Conservation (phyloP, 92 coral and sea anemone species). For the Montipora capitata region DNA sequence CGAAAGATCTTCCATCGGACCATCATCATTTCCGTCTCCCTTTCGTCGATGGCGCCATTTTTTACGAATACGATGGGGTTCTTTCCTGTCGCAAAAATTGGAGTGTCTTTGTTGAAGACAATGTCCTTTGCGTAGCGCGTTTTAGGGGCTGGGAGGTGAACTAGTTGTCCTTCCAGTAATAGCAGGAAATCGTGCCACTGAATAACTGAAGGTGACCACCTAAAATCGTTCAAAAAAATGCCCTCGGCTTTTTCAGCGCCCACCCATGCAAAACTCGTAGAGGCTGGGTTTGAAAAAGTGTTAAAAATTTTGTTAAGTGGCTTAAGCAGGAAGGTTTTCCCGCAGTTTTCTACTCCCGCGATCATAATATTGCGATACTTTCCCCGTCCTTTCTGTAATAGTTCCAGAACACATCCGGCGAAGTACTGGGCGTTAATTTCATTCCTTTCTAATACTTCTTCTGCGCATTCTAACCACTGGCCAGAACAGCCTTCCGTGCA, state of each 20-base stretch:
- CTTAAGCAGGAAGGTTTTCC: neutral
- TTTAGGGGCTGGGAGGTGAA: neutral
- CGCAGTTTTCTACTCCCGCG: conserved; percentile 31
- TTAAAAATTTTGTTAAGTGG: neutral
- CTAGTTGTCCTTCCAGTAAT: conserved; percentile 58
- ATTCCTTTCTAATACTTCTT: conserved; percentile 24
- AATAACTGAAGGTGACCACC: conserved; percentile 19
- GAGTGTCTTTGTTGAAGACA: conserved; percentile 34
- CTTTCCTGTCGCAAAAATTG: conserved; percentile 61
- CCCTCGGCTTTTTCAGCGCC: conserved; percentile 30
- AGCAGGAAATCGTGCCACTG: conserved; percentile 58
- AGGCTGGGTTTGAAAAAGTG: neutral
- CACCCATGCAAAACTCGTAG: conserved; percentile 2
- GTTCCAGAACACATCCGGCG: conserved; percentile 20
- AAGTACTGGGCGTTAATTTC: conserved; percentile 22
- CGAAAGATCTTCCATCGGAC: too few species aligned
- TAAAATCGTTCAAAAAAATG: conserved; percentile 39
- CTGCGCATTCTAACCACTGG: conserved; percentile 1
- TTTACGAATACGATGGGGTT: neutral
- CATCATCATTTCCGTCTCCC: too few species aligned
- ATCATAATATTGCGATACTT: conserved; percentile 43
- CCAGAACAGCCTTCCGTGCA: conserved; percentile 10
- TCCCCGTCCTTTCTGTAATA: conserved; percentile 42
- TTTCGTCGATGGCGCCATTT: too few species aligned
- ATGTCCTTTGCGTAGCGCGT: conserved; percentile 24